Evolutionary conservation across 2,888 invertebrate genomes (phyloP), one percentile per base, ranked within the genome.

Genomic region (Acleris sparsana): DNA sequence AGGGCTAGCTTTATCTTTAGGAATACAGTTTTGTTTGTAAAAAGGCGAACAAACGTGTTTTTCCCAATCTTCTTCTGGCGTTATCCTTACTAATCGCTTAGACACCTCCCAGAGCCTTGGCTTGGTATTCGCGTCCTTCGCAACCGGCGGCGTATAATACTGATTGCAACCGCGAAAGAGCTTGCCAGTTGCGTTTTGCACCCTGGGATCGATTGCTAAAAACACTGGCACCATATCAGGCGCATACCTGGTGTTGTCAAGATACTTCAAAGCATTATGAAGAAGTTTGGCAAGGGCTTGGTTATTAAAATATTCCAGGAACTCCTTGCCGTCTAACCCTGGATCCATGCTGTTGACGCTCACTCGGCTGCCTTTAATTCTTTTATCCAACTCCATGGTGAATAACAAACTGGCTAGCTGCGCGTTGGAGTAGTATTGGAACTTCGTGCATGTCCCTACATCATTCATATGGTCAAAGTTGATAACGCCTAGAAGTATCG

Each of bases 391-490:
- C 6, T 46, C 46, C 16, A 46, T 17, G 5, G 46, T 17, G 7
- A 17, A 46, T n/a, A 46, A 46, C 7, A 46, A 13, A 17, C 7
- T 17, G n/a, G 46, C 46, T 0, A 46, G 7, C 17, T 46, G 16
- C 6, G 46, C 46, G 46, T 46, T 46, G 46, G n/a, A n/a, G 46
- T 46, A 46, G 7, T 17, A 46, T n/a, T 46, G 46, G n/a, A 46
- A 46, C 5, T 0, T 46, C n/a, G 46, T 46, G 46, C 0, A n/a
- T 17, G 16, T 17, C 46, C 46, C 46, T 17, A 46, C 46, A n/a
- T 46, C 46, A 46, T 46, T 46, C 46, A 46, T 46, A 5, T 46
- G 46, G 46, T 46, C n/a, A n/a, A 46, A 46, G 17, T 46, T n/a
- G 16, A 46, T 46, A n/a, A 46, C 16, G 5, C 46, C 46, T 17